Evolutionary conservation across 2,797 vertebrate species (phyloP), one percentile per base, ranked within the genome.

Genomic region (Halcyon smyrnensis): DNA sequence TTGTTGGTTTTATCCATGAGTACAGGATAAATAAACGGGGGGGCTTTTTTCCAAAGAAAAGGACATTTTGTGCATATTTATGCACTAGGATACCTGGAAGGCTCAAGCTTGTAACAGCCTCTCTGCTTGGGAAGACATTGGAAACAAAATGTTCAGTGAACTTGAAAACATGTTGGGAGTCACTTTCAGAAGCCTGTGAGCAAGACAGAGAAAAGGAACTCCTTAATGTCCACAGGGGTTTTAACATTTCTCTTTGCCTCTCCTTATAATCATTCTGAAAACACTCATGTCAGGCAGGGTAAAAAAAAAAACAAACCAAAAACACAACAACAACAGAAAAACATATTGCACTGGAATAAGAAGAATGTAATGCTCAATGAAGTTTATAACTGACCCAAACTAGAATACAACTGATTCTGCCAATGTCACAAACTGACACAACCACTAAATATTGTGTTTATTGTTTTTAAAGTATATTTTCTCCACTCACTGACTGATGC

Each of bases 391-490:
- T 74, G 62, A 75, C 51, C 83, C 43, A 59, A 84, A 74, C 21
- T 28, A n/a, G 43, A 84, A 45, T 18, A 9, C 1, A 19, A 56
- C 23, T 21, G 57, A 84, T 41, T 83, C 57, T 63, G 69, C 19
- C 57, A 39, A 5, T 19, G 65, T 53, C 83, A 88, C 63, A 82
- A 62, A 80, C 37, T 30, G 73, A 77, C 53, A 76, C 73, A 90
- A 53, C 64, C 82, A 39, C 64, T 16, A 5, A 83, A 67, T 43
- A 85, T 67, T 60, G 90, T 60, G 51, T 43, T 84, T 54, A 59
- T 87, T 80, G 85, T 77, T 88, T 88, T 71, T 32, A 57, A 74
- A 81, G 36, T 51, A 25, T 77, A 63, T 95, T 91, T 87, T 89
- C 76, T 81, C 39, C 32, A 10, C 69, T 77, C 28, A 4, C 64